phyloP scores from a whole-genome alignment of 2,113 vertebrate genomes.

The Progne subis region DNA sequence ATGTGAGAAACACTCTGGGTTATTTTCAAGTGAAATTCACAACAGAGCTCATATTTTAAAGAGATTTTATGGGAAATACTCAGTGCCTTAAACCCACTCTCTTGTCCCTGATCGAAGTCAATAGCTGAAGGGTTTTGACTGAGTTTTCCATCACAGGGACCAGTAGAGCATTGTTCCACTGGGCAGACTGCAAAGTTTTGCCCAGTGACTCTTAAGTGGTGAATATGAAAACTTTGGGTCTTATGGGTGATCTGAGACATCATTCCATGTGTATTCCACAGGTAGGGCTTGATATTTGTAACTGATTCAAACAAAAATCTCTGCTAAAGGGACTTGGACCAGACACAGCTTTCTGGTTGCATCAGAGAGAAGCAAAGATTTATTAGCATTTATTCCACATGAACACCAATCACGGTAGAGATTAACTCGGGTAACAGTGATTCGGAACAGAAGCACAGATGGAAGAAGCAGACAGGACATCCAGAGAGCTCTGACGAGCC shows the following conservation, averaged over 20 bases:
- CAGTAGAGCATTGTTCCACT: not conserved
- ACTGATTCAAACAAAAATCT: not conserved
- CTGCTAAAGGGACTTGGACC: not conserved
- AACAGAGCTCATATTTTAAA: not conserved
- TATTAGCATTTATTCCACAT: slow-evolving; percentile 25
- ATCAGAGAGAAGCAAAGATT: slow-evolving; percentile 50
- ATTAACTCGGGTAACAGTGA: not conserved
- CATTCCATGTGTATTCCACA: not conserved
- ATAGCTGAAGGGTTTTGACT: not conserved
- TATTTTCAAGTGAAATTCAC: not conserved
- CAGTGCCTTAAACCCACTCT: not conserved
- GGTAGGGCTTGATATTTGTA: not conserved
- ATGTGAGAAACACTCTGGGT: not conserved
- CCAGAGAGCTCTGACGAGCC: not conserved
- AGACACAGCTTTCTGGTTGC: not conserved
- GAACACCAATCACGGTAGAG: not conserved
- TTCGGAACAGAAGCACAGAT: not conserved
- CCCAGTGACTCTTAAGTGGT: not conserved
- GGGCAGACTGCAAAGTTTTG: not conserved
- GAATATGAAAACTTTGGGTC: not conserved
- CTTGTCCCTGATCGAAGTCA: not conserved
- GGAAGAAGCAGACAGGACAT: not conserved
- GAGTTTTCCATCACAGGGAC: not conserved
- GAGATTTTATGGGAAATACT: not conserved
- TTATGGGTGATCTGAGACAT: not conserved